A percentile compares a stretch with the other conserved stretches of the same genome.
phyloP scores from a whole-genome alignment of 2,888 invertebrate genomes.

The Diplolepis rosae region DNA sequence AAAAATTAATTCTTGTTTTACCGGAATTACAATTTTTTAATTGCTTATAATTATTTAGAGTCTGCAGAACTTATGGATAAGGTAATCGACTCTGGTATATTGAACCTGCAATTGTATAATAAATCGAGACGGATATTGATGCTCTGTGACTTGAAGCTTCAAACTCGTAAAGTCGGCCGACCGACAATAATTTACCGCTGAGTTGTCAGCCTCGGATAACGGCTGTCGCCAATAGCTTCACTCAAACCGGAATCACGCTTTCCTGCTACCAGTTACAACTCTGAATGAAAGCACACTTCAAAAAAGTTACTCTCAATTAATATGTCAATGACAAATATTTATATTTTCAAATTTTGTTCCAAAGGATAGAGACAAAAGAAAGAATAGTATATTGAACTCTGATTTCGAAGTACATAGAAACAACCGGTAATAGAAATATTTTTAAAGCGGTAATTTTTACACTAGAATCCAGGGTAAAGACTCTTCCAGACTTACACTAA shows the following conservation, averaged over 20 bases:
- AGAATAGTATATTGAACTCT: too few relatives aligned
- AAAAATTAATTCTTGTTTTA: too few relatives aligned
- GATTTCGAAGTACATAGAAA: too few relatives aligned
- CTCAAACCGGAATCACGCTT: conserved; percentile 33
- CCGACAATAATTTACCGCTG: conserved; percentile 32
- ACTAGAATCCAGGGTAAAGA: too few relatives aligned
- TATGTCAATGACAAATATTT: too few relatives aligned
- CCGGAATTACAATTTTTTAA: too few relatives aligned
- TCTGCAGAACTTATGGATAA: neutral
- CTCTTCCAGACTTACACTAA: too few relatives aligned
- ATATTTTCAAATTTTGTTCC: too few relatives aligned
- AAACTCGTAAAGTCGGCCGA: conserved; percentile 31
- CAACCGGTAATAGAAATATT: too few relatives aligned
- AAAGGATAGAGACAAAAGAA: too few relatives aligned
- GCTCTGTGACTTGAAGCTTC: neutral
- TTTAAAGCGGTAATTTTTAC: too few relatives aligned
- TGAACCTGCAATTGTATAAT: conserved; percentile 8
- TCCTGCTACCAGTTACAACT: conserved; percentile 6
- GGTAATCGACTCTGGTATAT: neutral
- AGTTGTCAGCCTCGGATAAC: conserved; percentile 30
- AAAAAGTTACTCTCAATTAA: neutral
- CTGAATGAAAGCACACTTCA: conserved; percentile 4
- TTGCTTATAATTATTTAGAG: neutral
- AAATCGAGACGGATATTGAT: conserved; percentile 22
- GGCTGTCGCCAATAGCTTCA: conserved; percentile 34